Percentiles rank a stretch among this genome's conserved stretches.
Conservation (phyloP, 1,140 invertebrate species). For the Lanistes nyassanus region DNA sequence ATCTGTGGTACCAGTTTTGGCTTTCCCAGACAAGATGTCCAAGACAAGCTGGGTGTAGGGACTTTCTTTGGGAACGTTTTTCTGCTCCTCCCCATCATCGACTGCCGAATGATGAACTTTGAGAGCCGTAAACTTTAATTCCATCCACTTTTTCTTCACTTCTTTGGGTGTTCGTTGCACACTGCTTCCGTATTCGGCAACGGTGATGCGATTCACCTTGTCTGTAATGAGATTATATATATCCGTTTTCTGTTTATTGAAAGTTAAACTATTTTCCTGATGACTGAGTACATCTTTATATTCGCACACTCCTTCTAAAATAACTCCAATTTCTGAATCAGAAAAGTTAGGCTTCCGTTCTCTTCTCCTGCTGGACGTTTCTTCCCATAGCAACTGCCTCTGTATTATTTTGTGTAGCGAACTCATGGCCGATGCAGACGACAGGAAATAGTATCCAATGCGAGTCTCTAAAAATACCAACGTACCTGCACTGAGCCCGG, state of each 20-base stretch:
- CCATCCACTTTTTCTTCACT: constrained; percentile 5
- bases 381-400: background rate
- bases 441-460: constrained; percentile 3
- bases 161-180: background rate
- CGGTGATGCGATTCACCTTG: background rate
- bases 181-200: background rate
- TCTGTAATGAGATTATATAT: background rate
- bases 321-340: background rate
- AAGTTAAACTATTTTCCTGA: background rate
- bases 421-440: background rate
- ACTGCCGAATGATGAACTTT: background rate
- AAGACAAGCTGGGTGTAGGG: background rate
- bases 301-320: constrained; percentile 6
- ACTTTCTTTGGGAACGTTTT: background rate
- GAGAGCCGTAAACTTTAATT: background rate
- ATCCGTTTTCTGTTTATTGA: background rate
- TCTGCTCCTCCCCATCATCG: background rate
- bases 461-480: background rate
- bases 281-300: background rate
- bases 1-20: background rate
- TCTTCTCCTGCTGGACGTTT: background rate
- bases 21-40: background rate
- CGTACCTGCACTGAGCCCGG: background rate
- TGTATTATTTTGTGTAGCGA: background rate
- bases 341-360: constrained; percentile 14